Percentiles rank a stretch among this genome's conserved stretches.
phyloP scores from a whole-genome alignment of 1,140 invertebrate species.

The Ylistrum balloti region DNA sequence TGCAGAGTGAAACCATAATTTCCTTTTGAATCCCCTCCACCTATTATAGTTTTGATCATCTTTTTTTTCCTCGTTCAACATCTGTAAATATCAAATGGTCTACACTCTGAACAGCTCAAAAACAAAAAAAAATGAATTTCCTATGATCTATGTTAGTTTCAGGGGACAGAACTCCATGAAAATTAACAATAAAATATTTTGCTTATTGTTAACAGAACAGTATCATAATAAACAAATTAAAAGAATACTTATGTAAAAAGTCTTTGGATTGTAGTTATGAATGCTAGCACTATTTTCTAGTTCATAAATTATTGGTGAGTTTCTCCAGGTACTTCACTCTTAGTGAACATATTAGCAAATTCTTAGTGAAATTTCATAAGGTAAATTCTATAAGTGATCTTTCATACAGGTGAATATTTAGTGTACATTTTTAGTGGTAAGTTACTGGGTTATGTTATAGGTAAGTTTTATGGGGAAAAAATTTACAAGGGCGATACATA shows the following conservation, averaged over 20 bases:
- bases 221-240: not conserved
- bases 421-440: too few relatives aligned
- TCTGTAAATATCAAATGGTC: too few relatives aligned
- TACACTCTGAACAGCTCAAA: too few relatives aligned
- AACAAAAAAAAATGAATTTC: too few relatives aligned
- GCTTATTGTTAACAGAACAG: not conserved
- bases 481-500: too few relatives aligned
- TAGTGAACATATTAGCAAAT: too few relatives aligned
- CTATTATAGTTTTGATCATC: too few relatives aligned
- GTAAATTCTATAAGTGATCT: not conserved
- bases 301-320: not conserved
- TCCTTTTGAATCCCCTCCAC: too few relatives aligned
- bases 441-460: not conserved
- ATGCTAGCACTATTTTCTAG: not conserved
- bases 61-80: too few relatives aligned
- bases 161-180: not conserved
- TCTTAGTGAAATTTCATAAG: not conserved
- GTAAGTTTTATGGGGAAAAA: not conserved
- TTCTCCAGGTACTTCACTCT: too few relatives aligned
- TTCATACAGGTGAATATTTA: not conserved
- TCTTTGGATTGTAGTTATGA: not conserved
- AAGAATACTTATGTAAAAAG: not conserved
- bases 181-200: not conserved
- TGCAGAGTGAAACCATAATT: too few relatives aligned
- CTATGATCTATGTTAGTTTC: not conserved